Evolutionary conservation across 2,113 vertebrate species (phyloP).

Genomic region (zebrafish (Danio rerio)): GRCz12tu NC_133184.1:10473001-10473500

Average conservation of each 20-base stretch:
- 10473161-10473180: slow-evolving; percentile 57
- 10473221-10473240: slow-evolving; percentile 71
- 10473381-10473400: slow-evolving; percentile 12
- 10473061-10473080: slow-evolving; percentile 27
- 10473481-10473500: slow-evolving; percentile 16
- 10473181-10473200: slow-evolving; percentile 64
- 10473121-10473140: slow-evolving; percentile 34
- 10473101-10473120: slow-evolving; percentile 29
- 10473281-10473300: slow-evolving; percentile 33
- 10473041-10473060: slow-evolving; percentile 48
- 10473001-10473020: slow-evolving; percentile 56
- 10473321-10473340: slow-evolving; percentile 37
- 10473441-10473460: slow-evolving; percentile 2
- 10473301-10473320: slow-evolving; percentile 55
- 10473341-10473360: slow-evolving; percentile 43
- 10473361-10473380: slow-evolving; percentile 35
- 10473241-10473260: slow-evolving; percentile 65
- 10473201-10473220: slow-evolving; percentile 64
- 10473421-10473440: slow-evolving; percentile 18
- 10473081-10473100: slow-evolving; percentile 47
- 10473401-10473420: slow-evolving; percentile 22
- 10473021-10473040: slow-evolving; percentile 61
- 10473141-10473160: slow-evolving; percentile 56
- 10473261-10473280: slow-evolving; percentile 46
- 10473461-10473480: slow-evolving; percentile 22